A percentile compares a stretch with the other conserved stretches of the same genome.
phyloP scores from a whole-genome alignment of 2,113 vertebrate species.

The Leptosomus discolor region DNA sequence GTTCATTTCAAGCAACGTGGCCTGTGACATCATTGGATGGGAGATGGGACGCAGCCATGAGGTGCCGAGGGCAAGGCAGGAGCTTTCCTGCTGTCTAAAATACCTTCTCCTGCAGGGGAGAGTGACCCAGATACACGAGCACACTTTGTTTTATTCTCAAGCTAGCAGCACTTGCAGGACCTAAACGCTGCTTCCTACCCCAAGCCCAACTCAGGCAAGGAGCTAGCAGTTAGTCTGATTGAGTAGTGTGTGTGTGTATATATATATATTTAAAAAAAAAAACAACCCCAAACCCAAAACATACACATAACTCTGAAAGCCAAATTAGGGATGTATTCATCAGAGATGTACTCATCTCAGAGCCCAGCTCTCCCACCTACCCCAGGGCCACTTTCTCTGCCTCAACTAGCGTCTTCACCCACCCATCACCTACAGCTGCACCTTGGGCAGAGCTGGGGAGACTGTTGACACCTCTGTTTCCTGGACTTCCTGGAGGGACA shows the following conservation, averaged over 20 bases:
- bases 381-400: not conserved
- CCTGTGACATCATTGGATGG: not conserved
- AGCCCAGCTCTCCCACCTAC: not conserved
- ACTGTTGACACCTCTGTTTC: not conserved
- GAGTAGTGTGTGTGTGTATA: not conserved
- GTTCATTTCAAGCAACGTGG: not conserved
- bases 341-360: not conserved
- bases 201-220: not conserved
- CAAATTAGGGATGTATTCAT: not conserved
- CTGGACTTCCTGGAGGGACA: not conserved
- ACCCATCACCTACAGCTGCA: not conserved
- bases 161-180: not conserved
- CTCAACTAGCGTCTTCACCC: not conserved
- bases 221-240: not conserved
- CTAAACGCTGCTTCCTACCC: not conserved
- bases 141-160: not conserved
- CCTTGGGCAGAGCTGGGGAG: not conserved
- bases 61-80: not conserved
- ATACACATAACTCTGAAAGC: not conserved
- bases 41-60: rapidly evolving
- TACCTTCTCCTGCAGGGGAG: not conserved
- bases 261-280: not conserved
- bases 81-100: not conserved
- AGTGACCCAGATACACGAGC: not conserved
- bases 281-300: no score